Conservation (phyloP, 1,140 invertebrate species). For the Eurosta solidaginis region DNA sequence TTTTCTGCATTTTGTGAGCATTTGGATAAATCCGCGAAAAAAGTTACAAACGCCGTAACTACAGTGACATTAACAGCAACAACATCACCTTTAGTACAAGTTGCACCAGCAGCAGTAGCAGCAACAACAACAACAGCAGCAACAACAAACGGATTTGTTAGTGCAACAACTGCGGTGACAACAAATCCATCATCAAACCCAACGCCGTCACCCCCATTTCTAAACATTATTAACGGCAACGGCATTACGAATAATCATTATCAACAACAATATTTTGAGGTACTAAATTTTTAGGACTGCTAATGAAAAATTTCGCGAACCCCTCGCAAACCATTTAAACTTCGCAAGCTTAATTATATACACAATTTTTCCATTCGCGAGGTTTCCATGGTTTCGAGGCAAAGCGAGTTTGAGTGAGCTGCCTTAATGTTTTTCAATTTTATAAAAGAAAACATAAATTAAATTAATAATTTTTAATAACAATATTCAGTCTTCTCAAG, state of each 20-base stretch:
- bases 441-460: too few relatives aligned
- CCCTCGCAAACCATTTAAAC: too few relatives aligned
- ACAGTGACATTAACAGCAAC: conserved; percentile 38
- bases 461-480: too few relatives aligned
- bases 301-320: conserved; percentile 33
- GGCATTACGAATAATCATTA: conserved; percentile 28
- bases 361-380: too few relatives aligned
- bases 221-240: conserved; percentile 37
- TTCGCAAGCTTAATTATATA: too few relatives aligned
- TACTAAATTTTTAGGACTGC: not conserved
- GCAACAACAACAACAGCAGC: conserved; percentile 38
- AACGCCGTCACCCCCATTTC: conserved; percentile 36
- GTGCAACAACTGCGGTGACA: conserved; percentile 32
- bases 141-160: not conserved
- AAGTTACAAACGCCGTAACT: conserved; percentile 39
- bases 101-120: conserved; percentile 32
- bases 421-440: too few relatives aligned
- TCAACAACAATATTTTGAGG: conserved; percentile 27
- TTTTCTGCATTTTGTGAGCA: conserved; percentile 57
- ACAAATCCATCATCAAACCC: conserved; percentile 41
- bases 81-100: conserved; percentile 34
- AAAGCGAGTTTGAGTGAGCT: too few relatives aligned
- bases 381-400: too few relatives aligned
- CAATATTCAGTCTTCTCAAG: too few relatives aligned
- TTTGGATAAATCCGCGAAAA: conserved; percentile 52